phyloP scores from a whole-genome alignment of 2,888 invertebrate genomes.

The Vanessa cardui region DNA sequence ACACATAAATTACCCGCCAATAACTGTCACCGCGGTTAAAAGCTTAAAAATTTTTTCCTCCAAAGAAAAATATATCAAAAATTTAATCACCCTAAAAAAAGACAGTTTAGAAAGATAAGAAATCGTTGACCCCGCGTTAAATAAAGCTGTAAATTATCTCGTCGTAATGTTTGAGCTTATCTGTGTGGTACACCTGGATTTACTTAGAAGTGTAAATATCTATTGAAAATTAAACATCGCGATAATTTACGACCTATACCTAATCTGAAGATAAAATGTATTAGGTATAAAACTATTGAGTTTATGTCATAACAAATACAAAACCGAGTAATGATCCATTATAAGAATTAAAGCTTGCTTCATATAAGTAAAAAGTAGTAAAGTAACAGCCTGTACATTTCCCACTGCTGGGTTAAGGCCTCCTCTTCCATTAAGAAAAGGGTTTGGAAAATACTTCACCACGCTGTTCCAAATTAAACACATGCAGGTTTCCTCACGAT shows the following conservation, averaged over 20 bases:
- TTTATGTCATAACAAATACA: background rate
- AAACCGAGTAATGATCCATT: too few species aligned
- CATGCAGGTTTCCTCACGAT: too few species aligned
- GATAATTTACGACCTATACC: background rate
- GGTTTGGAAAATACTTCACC: too few species aligned
- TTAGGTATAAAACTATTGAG: background rate
- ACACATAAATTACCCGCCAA: conserved; percentile 10
- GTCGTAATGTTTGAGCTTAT: conserved; percentile 23
- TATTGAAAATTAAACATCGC: background rate
- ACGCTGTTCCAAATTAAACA: too few species aligned
- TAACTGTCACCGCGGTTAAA: conserved; percentile 8
- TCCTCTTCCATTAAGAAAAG: too few species aligned
- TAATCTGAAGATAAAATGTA: too few species aligned
- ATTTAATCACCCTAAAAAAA: conserved; percentile 19
- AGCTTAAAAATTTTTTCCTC: conserved; percentile 9
- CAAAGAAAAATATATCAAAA: conserved; percentile 19
- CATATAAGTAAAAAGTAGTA: too few species aligned
- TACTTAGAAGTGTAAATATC: conserved; percentile 10
- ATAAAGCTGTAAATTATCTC: conserved; percentile 19
- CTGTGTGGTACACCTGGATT: conserved; percentile 12
- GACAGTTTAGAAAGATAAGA: conserved; percentile 28
- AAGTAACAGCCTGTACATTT: too few species aligned
- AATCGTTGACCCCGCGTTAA: conserved; percentile 31
- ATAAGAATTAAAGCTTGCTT: too few species aligned
- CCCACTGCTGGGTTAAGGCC: too few species aligned